phyloP scores from a whole-genome alignment of 2,113 vertebrate genomes.

The Chlamydotis undulata region DNA sequence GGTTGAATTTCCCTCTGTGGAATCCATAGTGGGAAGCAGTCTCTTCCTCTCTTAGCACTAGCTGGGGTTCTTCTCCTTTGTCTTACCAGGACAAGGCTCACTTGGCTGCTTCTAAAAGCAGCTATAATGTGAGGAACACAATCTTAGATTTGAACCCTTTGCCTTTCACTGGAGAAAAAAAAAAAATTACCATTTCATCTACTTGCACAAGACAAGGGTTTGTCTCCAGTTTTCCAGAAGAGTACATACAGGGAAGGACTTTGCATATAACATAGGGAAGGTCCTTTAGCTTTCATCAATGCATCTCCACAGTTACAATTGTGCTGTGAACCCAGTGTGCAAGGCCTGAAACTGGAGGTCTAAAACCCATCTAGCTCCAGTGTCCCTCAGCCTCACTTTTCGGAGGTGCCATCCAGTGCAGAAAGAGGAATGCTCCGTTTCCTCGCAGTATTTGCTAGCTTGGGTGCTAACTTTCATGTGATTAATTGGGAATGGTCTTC shows the following conservation, averaged over 20 bases:
- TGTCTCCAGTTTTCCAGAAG: background rate
- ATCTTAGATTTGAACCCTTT: background rate
- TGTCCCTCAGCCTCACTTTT: background rate
- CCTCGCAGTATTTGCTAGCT: background rate
- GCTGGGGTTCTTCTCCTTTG: background rate
- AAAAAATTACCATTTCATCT: background rate
- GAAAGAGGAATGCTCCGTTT: background rate
- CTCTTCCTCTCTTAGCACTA: background rate
- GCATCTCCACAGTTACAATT: background rate
- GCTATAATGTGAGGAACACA: background rate
- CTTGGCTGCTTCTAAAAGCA: background rate
- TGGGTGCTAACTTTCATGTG: background rate
- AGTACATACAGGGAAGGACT: background rate
- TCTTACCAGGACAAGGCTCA: background rate
- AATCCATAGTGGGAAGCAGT: background rate
- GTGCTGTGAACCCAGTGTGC: background rate
- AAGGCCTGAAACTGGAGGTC: background rate
- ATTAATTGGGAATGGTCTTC: background rate
- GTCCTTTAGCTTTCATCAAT: background rate
- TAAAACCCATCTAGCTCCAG: background rate
- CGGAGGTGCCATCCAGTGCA: background rate
- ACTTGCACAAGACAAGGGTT: background rate
- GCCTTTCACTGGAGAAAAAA: background rate
- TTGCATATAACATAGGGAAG: background rate
- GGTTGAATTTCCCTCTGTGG: background rate